phyloP scores from a whole-genome alignment of 2,797 vertebrate genomes.

The Coracias cyanogaster region DNA sequence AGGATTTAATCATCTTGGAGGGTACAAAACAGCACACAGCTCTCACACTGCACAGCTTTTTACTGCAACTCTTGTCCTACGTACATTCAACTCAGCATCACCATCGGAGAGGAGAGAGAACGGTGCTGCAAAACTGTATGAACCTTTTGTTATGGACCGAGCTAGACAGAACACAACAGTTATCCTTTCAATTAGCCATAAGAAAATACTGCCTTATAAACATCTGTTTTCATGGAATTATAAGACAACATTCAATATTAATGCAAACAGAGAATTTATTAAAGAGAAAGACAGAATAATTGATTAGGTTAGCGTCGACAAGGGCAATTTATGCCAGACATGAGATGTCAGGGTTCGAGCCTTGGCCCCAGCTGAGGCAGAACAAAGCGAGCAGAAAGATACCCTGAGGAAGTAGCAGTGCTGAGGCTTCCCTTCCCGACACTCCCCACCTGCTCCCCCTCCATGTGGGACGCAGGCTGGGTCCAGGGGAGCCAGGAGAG shows the following conservation, averaged over 20 bases:
- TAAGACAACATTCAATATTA: neutral
- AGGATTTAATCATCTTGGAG: neutral
- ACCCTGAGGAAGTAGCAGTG: neutral
- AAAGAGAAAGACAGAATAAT: neutral
- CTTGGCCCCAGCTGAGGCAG: neutral
- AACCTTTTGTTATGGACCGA: neutral
- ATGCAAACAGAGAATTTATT: neutral
- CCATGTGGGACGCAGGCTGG: rapidly evolving
- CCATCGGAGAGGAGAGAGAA: neutral
- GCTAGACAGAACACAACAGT: neutral
- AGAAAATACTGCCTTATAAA: neutral
- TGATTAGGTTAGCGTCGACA: neutral
- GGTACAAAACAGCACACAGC: rapidly evolving
- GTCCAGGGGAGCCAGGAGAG: neutral
- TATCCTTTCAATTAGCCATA: neutral
- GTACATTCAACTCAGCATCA: neutral
- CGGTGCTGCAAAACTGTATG: rapidly evolving
- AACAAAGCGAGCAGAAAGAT: neutral
- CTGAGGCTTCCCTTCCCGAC: neutral
- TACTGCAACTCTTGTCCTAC: neutral
- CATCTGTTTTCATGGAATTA: neutral
- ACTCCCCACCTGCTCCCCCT: neutral
- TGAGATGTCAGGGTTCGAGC: neutral
- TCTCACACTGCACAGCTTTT: neutral
- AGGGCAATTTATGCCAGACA: neutral